Evolutionary conservation across 2,888 invertebrate genomes (phyloP).

Genomic region (Caenorhabditis sp.): DNA sequence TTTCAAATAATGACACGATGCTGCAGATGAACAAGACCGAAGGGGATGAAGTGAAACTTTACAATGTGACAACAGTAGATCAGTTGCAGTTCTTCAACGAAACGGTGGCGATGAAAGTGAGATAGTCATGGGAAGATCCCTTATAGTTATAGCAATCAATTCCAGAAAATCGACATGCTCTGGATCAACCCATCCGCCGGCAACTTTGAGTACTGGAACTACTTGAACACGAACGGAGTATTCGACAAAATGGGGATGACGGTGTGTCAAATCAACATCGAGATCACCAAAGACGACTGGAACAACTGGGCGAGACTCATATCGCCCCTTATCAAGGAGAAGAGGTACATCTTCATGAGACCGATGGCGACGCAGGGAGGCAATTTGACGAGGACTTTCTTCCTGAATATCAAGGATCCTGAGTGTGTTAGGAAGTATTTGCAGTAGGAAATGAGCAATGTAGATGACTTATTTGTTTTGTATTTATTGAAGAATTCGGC

Average conservation of each 20-base stretch:
- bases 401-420: slow-evolving; percentile 42
- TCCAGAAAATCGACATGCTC: slow-evolving; percentile 53
- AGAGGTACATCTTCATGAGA: slow-evolving; percentile 44
- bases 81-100: slow-evolving; percentile 32
- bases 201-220: slow-evolving; percentile 47
- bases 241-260: slow-evolving; percentile 36
- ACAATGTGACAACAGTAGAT: slow-evolving; percentile 18
- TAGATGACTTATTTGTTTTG: no score
- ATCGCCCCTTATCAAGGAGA: slow-evolving; percentile 31
- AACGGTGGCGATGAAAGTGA: slow-evolving; percentile 29
- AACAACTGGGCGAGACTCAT: slow-evolving; percentile 29
- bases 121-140: no score
- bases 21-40: slow-evolving; percentile 15
- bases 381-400: slow-evolving; percentile 40
- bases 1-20: slow-evolving; percentile 16
- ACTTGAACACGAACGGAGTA: slow-evolving; percentile 30
- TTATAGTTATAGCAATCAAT: no score
- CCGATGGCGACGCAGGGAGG: slow-evolving; percentile 45
- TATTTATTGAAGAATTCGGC: not conserved
- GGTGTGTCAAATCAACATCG: slow-evolving; percentile 44
- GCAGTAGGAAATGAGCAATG: slow-evolving; percentile 5
- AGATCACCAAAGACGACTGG: slow-evolving; percentile 34
- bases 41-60: not conserved
- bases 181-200: slow-evolving; percentile 45
- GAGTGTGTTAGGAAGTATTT: slow-evolving; percentile 45